Evolutionary conservation across 1,140 invertebrate species (phyloP), one percentile per base, ranked within the genome.

Genomic region (Drosophila trapezifrons): DNA sequence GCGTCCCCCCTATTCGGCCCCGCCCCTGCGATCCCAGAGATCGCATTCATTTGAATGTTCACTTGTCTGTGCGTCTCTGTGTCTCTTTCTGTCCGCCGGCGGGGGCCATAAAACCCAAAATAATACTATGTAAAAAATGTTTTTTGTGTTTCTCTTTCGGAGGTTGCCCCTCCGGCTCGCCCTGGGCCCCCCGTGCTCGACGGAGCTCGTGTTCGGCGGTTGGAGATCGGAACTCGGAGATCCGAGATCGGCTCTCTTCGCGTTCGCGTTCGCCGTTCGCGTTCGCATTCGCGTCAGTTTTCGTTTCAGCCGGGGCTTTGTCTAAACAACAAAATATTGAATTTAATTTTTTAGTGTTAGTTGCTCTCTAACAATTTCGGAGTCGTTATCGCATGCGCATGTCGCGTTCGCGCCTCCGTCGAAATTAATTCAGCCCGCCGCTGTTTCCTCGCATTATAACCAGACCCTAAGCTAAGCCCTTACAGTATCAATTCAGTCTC

Each of bases 311-410:
- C 86, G 76, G 73, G 73, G 71, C 80, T 90, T 91, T 90, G 90
- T 90, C 90, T 91, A 91, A 91, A 91, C 90, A 86, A 90, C 71
- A 86, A 91, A 91, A 91, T 91, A 90, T 91, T 91, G 90, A 91
- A 91, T 90, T 90, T 84, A 91, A 91, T 90, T 91, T 89, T 89
- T 87, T 91, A 91, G 90, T 91, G 86, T 91, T 91, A 91, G 90
- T 91, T 90, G 90, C 78, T 90, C 87, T 91, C 85, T 91, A 91
- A 91, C 90, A 90, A 91, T 91, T 91, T 91, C 78, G 86, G 86
- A 90, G 90, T 91, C 86, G 86, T 91, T 91, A 91, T 91, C 90
- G 90, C 90, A 91, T 91, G 90, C 90, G 90, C 86, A 85, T 90
- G 85, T 72, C 85, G 76, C 73, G 62, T 69, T 71, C 59, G 66